Evolutionary conservation across 2,797 vertebrate genomes (phyloP), one percentile per base, ranked within the genome.

Genomic region (Lophius americanus): DNA sequence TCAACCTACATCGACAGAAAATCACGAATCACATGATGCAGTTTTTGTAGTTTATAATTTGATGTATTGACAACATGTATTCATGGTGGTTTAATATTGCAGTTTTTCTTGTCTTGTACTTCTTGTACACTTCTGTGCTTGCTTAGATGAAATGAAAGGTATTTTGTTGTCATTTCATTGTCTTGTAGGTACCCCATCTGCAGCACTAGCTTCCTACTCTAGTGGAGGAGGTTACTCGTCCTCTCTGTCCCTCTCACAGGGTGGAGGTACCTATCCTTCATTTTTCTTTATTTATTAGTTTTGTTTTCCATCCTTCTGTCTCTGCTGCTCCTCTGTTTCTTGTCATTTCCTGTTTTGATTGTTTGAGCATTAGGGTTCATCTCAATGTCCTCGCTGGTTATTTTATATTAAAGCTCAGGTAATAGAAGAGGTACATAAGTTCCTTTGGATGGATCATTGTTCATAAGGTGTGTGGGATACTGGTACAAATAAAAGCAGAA

Each of bases 171-270:
- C 0, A 38, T 86, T 77, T 79, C 36, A 4, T 77, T 88, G 69
- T 88, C 51, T 82, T 76, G 33, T 62, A 94, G 93, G 94, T 84
- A 92, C 93, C 62, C 93, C 94, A 37, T 93, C 92, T 70, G 93
- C 92, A 91, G 93, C 93, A 11, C 85, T 94, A 61, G 88, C 92
- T 55, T 92, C 93, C 78, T 94, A 93, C 86, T 92, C 93, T 58
- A 92, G 93, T 79, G 93, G 92, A 84, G 92, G 92, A 87, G 92
- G 92, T 56, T 94, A 92, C 88, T 92, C 92, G 51, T 92, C 92
- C 63, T 93, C 94, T 78, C 90, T 95, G 51, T 91, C 92, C 72
- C 90, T 93, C 67, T 90, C 91, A 5, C 93, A 93, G 83, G 87
- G 91, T 50, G 90, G 91, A 94, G 93, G 93, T 94, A 93, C 41